Base-by-base conservation (phyloP, 2,888 invertebrate genomes). In the Drosophila fungiperda region DNA sequence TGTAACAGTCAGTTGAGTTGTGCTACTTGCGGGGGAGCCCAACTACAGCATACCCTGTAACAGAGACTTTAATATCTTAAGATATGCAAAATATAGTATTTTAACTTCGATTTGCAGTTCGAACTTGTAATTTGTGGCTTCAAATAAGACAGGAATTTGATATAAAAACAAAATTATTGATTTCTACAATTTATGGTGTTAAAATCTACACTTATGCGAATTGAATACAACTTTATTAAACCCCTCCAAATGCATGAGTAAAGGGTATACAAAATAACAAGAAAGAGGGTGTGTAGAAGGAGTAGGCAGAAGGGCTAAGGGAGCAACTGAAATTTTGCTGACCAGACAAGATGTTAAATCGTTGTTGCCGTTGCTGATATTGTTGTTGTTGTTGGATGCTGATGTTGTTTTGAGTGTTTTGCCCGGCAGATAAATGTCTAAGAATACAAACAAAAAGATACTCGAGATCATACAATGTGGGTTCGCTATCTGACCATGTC, bases 361-460 rank as follows among this genome's bases (percentile, higher is more conserved):
- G 57, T 73, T 75, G 74, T 75, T 75, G 52, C 71, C 54, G 63
- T 69, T 45, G 53, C 59, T 61, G 49, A 62, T 78, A 55, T 72
- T 77, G 45, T 69, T 68, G 54, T 33, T 68, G 57, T 60, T 78
- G 64, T 50, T 70, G 69, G 64, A 12, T 20, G 45, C 15, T 8
- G 45, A 15, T 45, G 45, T 23, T 45, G 45, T 45, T 23, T 23
- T 45, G 15, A 8, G 23, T 45, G 8, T 23, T 23, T 23, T 68
- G 68, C 26, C 62, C 68, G 72, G 35, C 89, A 84, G 84, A 85
- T 85, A 85, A 85, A 79, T 87, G 80, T 77, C 80, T 89, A 89
- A 87, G 77, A 85, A 84, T 84, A 85, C 60, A 76, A 74, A 80
- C 73, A 57, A 42, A 77, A 64, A 88, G 77, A 80, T 77, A 86